Conservation (phyloP, 30 jellyfish, hydroid and myxozoan genomes). For the Aurelia aurita complex sp. Pacific region DNA sequence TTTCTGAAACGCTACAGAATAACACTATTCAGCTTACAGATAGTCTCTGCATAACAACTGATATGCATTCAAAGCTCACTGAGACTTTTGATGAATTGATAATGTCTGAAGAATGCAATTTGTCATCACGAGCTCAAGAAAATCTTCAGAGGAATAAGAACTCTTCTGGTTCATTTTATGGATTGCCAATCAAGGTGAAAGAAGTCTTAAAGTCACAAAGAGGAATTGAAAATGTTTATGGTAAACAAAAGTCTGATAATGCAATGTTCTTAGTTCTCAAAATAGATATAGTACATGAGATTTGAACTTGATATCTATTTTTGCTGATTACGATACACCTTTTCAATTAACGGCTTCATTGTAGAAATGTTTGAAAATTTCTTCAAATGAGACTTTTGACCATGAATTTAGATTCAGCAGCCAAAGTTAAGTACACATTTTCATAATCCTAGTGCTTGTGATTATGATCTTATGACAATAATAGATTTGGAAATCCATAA, state of each 20-base stretch:
- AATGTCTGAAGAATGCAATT: conserved; percentile 18
- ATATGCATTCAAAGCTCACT: conserved; percentile 24
- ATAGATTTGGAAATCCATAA: too few relatives aligned
- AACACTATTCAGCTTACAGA: conserved; percentile 3
- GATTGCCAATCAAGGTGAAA: conserved; percentile 74
- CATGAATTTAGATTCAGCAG: too few relatives aligned
- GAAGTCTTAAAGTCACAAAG: conserved; percentile 54
- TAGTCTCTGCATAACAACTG: conserved; percentile 34
- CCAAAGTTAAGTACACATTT: too few relatives aligned
- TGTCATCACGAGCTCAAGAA: neutral
- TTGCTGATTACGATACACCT: too few relatives aligned
- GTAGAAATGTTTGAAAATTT: too few relatives aligned
- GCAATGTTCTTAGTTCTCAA: too few relatives aligned
- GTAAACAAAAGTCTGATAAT: conserved; percentile 28
- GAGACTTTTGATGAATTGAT: conserved; percentile 31
- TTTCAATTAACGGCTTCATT: too few relatives aligned
- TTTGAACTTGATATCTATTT: too few relatives aligned
- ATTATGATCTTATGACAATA: too few relatives aligned
- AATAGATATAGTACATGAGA: too few relatives aligned
- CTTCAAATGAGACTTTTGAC: too few relatives aligned
- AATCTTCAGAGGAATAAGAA: neutral
- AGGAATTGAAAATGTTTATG: conserved; percentile 77
- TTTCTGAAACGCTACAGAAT: neutral
- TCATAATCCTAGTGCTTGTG: too few relatives aligned
- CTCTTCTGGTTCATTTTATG: conserved; percentile 44